Conservation (phyloP, 2,888 invertebrate species). For the Polyommatus icarus region DNA sequence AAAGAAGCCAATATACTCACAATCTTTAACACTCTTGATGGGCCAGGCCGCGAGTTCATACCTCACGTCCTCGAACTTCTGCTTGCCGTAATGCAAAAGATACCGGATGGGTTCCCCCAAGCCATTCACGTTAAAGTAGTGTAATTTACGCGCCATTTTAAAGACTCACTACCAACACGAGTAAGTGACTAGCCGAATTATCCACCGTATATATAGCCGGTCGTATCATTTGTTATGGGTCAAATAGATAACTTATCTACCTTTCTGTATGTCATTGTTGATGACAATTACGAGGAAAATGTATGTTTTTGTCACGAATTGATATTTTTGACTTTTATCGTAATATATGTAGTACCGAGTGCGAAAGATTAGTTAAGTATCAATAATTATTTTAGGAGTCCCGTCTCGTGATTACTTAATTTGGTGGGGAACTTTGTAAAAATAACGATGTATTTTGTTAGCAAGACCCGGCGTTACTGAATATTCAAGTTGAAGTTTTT, state of each 20-base stretch:
- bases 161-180: slow-evolving; percentile 17
- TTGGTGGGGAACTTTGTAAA: neutral
- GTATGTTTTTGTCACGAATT: neutral
- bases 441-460: neutral
- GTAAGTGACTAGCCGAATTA: slow-evolving; percentile 28
- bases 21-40: slow-evolving; percentile 53
- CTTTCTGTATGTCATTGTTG: neutral
- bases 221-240: slow-evolving; percentile 5
- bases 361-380: neutral
- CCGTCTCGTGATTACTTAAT: neutral
- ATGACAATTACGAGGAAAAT: neutral
- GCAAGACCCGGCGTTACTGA: neutral
- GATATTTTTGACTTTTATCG: neutral
- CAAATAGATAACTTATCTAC: neutral
- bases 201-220: slow-evolving; percentile 15
- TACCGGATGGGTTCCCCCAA: slow-evolving; percentile 61
- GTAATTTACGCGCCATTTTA: slow-evolving; percentile 42
- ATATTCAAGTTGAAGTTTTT: neutral
- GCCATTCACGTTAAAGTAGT: slow-evolving; percentile 48
- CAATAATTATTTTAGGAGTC: neutral
- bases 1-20: slow-evolving; percentile 48
- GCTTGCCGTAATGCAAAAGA: slow-evolving; percentile 62
- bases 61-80: slow-evolving; percentile 62
- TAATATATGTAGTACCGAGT: neutral
- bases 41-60: slow-evolving; percentile 55